A percentile compares a stretch with the other conserved stretches of the same genome.
Evolutionary conservation across 2,113 vertebrate species (phyloP).

Genomic region (Petromus typicus): DNA sequence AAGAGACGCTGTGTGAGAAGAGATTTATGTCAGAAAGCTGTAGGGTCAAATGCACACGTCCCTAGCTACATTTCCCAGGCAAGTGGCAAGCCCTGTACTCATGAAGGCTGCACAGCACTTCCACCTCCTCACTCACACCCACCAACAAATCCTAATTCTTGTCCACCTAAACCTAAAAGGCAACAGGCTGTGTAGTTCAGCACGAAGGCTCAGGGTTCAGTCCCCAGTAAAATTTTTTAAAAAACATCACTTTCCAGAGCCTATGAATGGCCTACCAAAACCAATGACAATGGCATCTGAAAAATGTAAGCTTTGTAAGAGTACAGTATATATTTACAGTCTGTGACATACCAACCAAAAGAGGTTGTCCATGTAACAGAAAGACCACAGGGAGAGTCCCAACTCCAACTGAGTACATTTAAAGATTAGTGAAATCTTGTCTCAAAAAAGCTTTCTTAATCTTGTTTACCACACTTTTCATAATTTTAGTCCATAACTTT

Average conservation of each 20-base stretch:
- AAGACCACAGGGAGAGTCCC: not conserved
- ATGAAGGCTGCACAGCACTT: not conserved
- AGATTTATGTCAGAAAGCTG: constrained; percentile 92
- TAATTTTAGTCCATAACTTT: not conserved
- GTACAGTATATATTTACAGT: not conserved
- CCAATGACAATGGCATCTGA: not conserved
- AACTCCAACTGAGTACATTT: not conserved
- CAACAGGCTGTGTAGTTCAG: not conserved
- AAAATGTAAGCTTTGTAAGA: not conserved
- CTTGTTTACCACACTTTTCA: not conserved
- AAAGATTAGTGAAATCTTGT: not conserved
- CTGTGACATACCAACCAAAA: not conserved
- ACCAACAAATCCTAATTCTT: constrained; percentile 87
- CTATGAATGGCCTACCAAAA: not conserved
- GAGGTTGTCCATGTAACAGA: not conserved
- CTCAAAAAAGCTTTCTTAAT: not conserved
- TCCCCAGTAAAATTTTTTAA: too few species aligned
- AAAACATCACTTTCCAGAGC: not conserved
- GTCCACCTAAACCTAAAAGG: not conserved
- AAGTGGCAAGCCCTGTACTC: constrained; percentile 89
- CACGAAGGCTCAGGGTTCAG: not conserved
- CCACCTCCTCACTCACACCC: constrained; percentile 60
- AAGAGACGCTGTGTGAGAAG: constrained; percentile 92
- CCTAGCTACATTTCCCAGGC: constrained; percentile 89
- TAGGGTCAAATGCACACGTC: constrained; percentile 91